Conservation (phyloP, 2,113 vertebrate genomes). For the Amblyornis subalaris region DNA sequence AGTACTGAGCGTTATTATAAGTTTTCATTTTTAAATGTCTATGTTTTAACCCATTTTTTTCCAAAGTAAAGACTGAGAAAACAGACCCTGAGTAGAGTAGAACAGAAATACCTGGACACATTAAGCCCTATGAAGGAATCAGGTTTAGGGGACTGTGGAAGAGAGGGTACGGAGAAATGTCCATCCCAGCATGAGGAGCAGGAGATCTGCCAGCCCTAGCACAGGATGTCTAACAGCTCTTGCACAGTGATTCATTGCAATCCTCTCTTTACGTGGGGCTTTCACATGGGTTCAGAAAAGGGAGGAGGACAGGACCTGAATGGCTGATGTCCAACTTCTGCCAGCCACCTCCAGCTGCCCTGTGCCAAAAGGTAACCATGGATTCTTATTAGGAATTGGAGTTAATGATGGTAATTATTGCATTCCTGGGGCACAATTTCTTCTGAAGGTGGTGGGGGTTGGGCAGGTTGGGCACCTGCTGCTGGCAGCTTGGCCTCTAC, state of each 20-base stretch:
- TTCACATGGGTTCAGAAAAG: not conserved
- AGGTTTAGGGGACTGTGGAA: not conserved
- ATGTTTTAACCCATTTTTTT: not conserved
- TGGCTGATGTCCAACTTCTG: not conserved
- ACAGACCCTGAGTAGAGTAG: not conserved
- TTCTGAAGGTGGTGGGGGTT: not conserved
- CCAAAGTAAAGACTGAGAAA: not conserved
- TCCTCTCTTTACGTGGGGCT: not conserved
- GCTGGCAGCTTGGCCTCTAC: not conserved
- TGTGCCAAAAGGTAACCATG: not conserved
- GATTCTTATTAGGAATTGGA: not conserved
- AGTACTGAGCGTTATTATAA: not conserved
- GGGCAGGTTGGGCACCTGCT: not conserved
- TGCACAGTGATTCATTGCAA: not conserved
- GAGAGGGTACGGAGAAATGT: not conserved
- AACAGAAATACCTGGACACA: not conserved
- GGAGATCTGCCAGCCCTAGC: not conserved
- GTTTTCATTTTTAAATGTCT: constrained; percentile 12
- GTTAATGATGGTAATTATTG: not conserved
- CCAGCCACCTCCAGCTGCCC: not conserved
- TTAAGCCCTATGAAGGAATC: not conserved
- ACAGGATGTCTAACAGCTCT: fast-evolving
- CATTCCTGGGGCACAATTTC: not conserved
- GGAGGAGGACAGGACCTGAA: not conserved
- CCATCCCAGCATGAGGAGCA: not conserved